Percentiles rank a stretch among this genome's conserved stretches.
Conservation (phyloP, 1,140 invertebrate genomes). For the Sogatella furcifera region DNA sequence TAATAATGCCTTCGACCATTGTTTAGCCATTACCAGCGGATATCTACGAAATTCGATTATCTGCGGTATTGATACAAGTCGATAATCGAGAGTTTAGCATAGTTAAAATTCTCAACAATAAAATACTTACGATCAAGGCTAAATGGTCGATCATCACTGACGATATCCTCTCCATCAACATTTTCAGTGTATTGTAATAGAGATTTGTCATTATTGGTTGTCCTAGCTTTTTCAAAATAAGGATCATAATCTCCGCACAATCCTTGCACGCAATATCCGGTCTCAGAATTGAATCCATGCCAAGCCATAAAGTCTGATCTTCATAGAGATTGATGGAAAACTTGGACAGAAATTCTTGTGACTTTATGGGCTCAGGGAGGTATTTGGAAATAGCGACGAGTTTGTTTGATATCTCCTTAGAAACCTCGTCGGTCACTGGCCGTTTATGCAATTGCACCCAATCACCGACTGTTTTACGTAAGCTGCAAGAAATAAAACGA, state of each 20-base stretch:
- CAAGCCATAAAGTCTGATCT: constrained; percentile 59
- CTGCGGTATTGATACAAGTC: too few relatives aligned
- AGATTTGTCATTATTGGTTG: constrained; percentile 88
- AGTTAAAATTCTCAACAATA: neutral
- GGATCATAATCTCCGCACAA: constrained; percentile 65
- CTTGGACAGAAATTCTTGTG: constrained; percentile 82
- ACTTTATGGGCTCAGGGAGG: constrained; percentile 87
- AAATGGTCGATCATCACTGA: constrained; percentile 82
- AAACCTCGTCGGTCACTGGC: constrained; percentile 43
- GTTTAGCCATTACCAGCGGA: too few relatives aligned
- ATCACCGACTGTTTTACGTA: constrained; percentile 71
- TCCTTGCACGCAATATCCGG: constrained; percentile 83
- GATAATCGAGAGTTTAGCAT: too few relatives aligned
- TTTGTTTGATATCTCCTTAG: constrained; percentile 54
- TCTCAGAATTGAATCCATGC: constrained; percentile 76
- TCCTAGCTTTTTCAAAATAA: constrained; percentile 86
- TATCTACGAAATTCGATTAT: too few relatives aligned
- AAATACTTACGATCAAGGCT: constrained; percentile 9
- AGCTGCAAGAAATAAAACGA: constrained; percentile 35
- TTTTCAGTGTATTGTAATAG: constrained; percentile 92
- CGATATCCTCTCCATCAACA: constrained; percentile 84
- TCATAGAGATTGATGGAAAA: constrained; percentile 73
- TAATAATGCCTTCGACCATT: too few relatives aligned
- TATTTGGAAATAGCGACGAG: constrained; percentile 51
- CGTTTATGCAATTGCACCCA: constrained; percentile 72